Base-by-base conservation (phyloP, 2,113 vertebrate species). In the Sminthopsis crassicaudata region DNA sequence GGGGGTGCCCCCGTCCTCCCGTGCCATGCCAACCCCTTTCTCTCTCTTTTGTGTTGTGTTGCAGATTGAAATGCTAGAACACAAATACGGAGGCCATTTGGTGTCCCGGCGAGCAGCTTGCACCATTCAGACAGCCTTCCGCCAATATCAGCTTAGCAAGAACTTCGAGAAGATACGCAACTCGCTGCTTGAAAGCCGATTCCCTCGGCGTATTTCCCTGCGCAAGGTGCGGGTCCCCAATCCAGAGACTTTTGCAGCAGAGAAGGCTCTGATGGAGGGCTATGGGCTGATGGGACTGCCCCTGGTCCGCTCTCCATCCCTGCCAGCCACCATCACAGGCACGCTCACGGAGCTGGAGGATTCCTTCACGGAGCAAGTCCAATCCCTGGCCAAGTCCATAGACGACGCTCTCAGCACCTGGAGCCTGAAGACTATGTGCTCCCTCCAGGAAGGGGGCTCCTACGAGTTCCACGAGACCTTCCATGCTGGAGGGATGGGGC, bases 161-260 rank as follows among this genome's bases (percentile, higher is more conserved):
- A 99, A 99, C 99, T 99, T 99, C 89, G 99, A 99, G 98, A 99
- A 99, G 98, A 99, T 99, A 96, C 99, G 99, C 50, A 99, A 99
- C 98, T 99, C 99, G 0, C 98, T 99, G 89, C 99, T 99, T 27
- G 99, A 99, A 98, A 99, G 99, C 97, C 99, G 99, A 96, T 98
- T 99, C 96, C 99, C 99, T 0, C 99, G 99, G 12, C 99, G 99
- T 53, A 99, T 99, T 98, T 99, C 99, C 9, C 98, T 99, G 98
- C 99, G 99, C 95, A 99, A 99, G 55, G 99, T 99, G 92, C 99
- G 99, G 0, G 98, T 99, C 30, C 99, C 99, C 95, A 99, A 99
- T 52, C 98, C 99, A 0, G 99, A 99, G 95, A 99, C 99, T 96
- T 99, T 99, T 98, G 99, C 99, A 0, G 98, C 99, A 0, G 99